Percentiles rank a stretch among this genome's conserved stretches.
These are phyloP conservation scores for Melanotaenia trifasciata DNA, from an alignment of 2,797 vertebrate genomes.

Conservation along the genomic window DNA sequence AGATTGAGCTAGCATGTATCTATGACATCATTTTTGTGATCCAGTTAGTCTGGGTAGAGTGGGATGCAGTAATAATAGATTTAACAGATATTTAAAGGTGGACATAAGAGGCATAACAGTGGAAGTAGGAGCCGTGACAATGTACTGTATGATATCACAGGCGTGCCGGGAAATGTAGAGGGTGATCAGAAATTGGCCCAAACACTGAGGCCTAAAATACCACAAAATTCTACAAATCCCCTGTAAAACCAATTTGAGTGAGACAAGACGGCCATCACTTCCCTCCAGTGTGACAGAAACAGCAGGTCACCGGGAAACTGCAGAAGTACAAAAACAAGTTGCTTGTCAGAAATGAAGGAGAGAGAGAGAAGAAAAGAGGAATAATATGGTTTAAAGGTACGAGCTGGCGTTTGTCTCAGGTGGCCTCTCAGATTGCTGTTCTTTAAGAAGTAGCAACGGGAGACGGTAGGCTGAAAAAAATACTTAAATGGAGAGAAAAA, in stretches of 20 bases:
- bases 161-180: not conserved
- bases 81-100: not conserved
- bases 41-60: not conserved
- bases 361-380: too few relatives aligned
- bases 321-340: conserved; percentile 19
- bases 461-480: conserved; percentile 50
- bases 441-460: conserved; percentile 63
- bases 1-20: too few relatives aligned
- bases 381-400: conserved; percentile 23
- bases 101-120: not conserved
- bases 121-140: not conserved
- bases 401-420: conserved; percentile 57
- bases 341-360: conserved; percentile 21
- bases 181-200: not conserved
- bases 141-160: not conserved
- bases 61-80: not conserved
- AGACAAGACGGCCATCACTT: not conserved
- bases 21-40: not conserved
- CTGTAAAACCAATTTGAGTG: not conserved
- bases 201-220: not conserved
- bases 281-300: conserved; percentile 3
- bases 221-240: conserved; percentile 5
- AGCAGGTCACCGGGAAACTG: conserved; percentile 12
- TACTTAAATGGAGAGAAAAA: conserved; percentile 29
- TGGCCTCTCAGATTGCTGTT: conserved; percentile 71